Conservation (phyloP, 2,797 vertebrate genomes). For the Poeciliopsis presidionis region DNA sequence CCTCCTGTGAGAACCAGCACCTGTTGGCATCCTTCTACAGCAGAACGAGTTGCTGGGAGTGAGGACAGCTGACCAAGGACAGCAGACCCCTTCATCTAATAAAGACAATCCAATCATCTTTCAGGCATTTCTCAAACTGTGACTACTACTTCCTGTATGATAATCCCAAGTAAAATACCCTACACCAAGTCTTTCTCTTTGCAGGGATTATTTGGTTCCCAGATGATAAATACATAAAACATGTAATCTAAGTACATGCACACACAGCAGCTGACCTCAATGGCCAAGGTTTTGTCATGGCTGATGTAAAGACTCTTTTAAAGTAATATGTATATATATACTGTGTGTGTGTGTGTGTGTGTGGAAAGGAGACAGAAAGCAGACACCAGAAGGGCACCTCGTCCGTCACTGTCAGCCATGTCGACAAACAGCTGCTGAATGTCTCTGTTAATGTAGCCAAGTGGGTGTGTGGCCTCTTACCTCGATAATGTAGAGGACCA, state of each 20-base stretch:
- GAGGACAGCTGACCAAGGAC: slow-evolving; percentile 79
- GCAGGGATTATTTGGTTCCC: background rate
- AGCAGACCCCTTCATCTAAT: slow-evolving; percentile 34
- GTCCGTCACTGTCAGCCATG: slow-evolving; percentile 81
- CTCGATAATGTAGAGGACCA: slow-evolving; percentile 99
- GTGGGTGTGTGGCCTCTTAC: slow-evolving; percentile 76
- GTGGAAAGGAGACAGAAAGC: slow-evolving; percentile 74
- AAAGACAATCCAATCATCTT: background rate
- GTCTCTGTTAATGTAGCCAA: slow-evolving; percentile 77
- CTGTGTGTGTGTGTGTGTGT: slow-evolving; percentile 40
- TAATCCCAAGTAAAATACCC: background rate
- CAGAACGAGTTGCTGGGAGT: slow-evolving; percentile 16
- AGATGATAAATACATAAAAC: slow-evolving; percentile 4
- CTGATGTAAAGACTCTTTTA: slow-evolving; percentile 61
- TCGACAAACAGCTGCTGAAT: slow-evolving; percentile 82
- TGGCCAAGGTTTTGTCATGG: slow-evolving; percentile 57
- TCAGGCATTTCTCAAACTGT: background rate
- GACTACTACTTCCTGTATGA: background rate
- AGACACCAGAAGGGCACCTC: slow-evolving; percentile 80
- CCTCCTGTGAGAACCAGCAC: slow-evolving; percentile 71
- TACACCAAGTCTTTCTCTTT: slow-evolving; percentile 1
- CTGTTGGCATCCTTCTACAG: slow-evolving; percentile 81
- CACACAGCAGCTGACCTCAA: slow-evolving; percentile 48
- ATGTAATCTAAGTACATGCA: slow-evolving; percentile 27
- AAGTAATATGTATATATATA: slow-evolving; percentile 37